Evolutionary conservation across 2,113 vertebrate species (phyloP), one percentile per base, ranked within the genome.

Genomic region (Hirundichthys speculiger): DNA sequence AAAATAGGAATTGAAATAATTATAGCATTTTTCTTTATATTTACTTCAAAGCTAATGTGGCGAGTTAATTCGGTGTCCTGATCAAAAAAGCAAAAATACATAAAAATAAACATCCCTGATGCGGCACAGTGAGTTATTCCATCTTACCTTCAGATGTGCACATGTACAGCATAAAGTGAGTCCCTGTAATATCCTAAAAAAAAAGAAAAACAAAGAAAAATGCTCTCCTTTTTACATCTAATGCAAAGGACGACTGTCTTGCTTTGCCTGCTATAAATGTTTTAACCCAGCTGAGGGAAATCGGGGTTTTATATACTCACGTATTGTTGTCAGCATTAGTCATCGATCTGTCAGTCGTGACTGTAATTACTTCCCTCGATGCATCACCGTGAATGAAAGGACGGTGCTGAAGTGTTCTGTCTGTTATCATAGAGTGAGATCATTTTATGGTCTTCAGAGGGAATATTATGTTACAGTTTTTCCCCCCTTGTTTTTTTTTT

Each of bases 321-420:
- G 74, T 71, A 63, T 60, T 70, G 72, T 76, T 81, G 86, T 79
- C 76, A 77, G 71, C 73, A 30, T 89, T 80, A 85, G 24, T 90
- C 90, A 90, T 86, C 70, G 34, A 79, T 85, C 85, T 82, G 83
- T 89, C 90, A 85, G 73, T 68, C 51, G 71, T 73, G 83, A 80
- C 80, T 83, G 64, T 83, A 85, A 86, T 89, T 73, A 79, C 71
- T 64, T 65, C 68, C 82, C 67, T 62, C 68, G 82, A 75, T 80
- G 84, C 77, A 86, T 90, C 87, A 87, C 64, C 63, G 69, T 67
- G 67, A 75, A 83, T 80, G 66, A 87, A 86, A 77, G 68, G 75
- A 75, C 42, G 52, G 48, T 13, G 51, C 61, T 64, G 71, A 82
- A 61, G 73, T 62, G 70, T 55, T 77, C 74, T 73, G 80, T 85